Evolutionary conservation across 2,888 invertebrate genomes (phyloP), one percentile per base, ranked within the genome.

Genomic region (Nephrotoma appendiculata): DNA sequence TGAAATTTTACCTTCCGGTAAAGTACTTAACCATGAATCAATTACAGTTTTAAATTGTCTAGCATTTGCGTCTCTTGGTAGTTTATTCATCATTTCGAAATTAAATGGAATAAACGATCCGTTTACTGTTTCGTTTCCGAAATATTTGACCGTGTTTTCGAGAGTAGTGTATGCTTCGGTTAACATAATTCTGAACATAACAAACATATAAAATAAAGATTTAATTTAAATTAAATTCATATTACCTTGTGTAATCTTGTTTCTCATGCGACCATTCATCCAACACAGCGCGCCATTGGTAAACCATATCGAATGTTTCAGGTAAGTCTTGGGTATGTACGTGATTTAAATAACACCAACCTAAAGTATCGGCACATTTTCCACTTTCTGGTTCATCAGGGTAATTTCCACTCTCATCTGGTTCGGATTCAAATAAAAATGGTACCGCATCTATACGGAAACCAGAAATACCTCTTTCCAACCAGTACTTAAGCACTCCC

Each of bases 391-490:
- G 94, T 90, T 94, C 95, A 89, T 95, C 93, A 0, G 92, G 91
- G 87, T 92, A 92, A 86, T 90, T 88, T 0, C 93, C 93, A 44
- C 92, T 92, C 90, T 94, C 94, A 44, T 85, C 85, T 93, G 94
- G 45, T 91, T 89, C 19, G 2, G 86, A 44, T 86, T 88, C 88
- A 88, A 91, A 91, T 87, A 91, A 90, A 90, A 90, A 89, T 0
- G 91, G 91, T 6, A 96, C 93, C 1, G 96, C 96, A 89, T 96
- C 96, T 45, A 98, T 93, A 87, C 98, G 94, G 89, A 98, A 97
- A 0, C 98, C 98, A 89, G 96, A 96, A 0, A 97, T 94, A 0
- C 97, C 97, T 88, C 94, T 94, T 86, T 94, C 94, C 86, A 98
- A 89, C 98, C 98, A 98, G 89, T 94, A 97, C 88, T 92, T 92